A percentile compares a stretch with the other conserved stretches of the same genome.
Conservation (phyloP, 2,113 vertebrate genomes). For the Oplegnathus fasciatus region DNA sequence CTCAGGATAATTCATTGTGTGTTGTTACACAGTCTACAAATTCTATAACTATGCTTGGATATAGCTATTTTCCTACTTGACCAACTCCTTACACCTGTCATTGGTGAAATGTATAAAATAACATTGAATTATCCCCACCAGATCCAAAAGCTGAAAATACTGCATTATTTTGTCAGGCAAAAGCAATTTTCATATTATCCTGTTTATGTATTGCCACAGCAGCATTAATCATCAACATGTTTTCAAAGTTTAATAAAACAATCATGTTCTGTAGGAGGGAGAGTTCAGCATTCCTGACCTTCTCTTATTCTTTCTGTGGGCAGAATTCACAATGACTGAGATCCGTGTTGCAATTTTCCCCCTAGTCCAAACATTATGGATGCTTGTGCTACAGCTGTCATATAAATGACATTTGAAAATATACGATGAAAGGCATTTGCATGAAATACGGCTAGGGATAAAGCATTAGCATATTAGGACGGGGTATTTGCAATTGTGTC, state of each 20-base stretch:
- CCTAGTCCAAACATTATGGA: constrained; percentile 69
- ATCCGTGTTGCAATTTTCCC: constrained; percentile 49
- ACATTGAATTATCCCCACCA: constrained; percentile 15
- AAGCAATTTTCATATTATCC: constrained; percentile 17
- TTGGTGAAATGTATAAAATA: constrained; percentile 27
- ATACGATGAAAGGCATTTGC: constrained; percentile 65
- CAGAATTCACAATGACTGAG: constrained; percentile 65
- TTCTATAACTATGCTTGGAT: neutral
- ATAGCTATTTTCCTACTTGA: constrained; percentile 4
- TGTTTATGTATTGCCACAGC: constrained; percentile 44
- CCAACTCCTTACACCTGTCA: neutral
- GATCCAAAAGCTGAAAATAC: constrained; percentile 22
- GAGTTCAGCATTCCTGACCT: constrained; percentile 61
- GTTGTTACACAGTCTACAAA: neutral
- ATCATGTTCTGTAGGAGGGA: constrained; percentile 51
- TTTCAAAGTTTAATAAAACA: constrained; percentile 68
- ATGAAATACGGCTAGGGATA: constrained; percentile 50
- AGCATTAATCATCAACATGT: constrained; percentile 51
- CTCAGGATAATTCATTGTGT: neutral
- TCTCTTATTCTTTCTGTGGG: constrained; percentile 50
- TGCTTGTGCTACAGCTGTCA: constrained; percentile 69
- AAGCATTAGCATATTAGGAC: constrained; percentile 57
- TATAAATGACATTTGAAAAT: constrained; percentile 71
- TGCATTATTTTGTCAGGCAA: no score
- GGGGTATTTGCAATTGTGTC: constrained; percentile 33